These are phyloP conservation scores for Hemaris fuciformis DNA, from an alignment of 2,888 invertebrate species.

Conservation along the genomic window DNA sequence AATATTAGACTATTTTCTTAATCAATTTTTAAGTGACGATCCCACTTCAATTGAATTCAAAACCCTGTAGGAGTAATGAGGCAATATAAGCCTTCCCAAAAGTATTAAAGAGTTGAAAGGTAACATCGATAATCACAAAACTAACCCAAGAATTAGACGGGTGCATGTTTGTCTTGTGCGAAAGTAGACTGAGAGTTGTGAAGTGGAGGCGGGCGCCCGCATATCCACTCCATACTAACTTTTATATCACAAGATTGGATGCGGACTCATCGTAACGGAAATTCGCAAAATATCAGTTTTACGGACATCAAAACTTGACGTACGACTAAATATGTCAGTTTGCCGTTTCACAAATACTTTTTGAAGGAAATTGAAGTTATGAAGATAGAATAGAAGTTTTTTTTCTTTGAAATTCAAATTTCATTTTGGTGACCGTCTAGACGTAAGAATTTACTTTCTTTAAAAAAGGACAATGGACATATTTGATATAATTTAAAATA, in stretches of 20 bases:
- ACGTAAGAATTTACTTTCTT: no score
- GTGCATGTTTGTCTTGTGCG: conserved; percentile 55
- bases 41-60: no score
- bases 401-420: no score
- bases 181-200: conserved; percentile 57
- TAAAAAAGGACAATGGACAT: no score
- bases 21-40: no score
- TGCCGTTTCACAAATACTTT: background rate
- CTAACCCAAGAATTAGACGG: background rate
- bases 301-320: background rate
- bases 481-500: no score
- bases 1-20: no score
- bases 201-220: conserved; percentile 63
- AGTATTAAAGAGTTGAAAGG: background rate
- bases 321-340: background rate
- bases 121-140: conserved; percentile 1
- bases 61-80: no score
- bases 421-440: no score
- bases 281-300: conserved; percentile 1
- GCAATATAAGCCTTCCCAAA: no score
- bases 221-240: conserved; percentile 58
- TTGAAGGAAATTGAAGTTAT: background rate
- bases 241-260: conserved; percentile 64
- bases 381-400: no score
- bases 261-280: conserved; percentile 5